phyloP scores from a whole-genome alignment of 2,797 vertebrate species.

The Arremon aurantiirostris region DNA sequence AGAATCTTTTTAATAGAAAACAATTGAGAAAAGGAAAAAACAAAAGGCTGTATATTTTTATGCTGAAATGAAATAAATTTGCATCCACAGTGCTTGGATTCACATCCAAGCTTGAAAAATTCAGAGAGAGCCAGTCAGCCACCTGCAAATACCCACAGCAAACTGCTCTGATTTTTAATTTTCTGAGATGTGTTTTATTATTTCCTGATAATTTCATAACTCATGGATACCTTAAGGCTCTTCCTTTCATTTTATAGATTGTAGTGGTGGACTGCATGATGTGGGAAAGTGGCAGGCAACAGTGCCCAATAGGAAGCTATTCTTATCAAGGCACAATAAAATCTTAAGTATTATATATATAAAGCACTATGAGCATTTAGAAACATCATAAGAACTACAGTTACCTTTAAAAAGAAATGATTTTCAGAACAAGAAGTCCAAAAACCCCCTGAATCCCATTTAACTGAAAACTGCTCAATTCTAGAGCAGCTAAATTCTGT shows the following conservation, averaged over 20 bases:
- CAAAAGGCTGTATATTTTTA: not conserved
- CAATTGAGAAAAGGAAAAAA: not conserved
- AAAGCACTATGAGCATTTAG: not conserved
- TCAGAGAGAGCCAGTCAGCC: not conserved
- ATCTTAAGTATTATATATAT: not conserved
- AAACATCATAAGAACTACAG: not conserved
- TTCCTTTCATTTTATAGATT: not conserved
- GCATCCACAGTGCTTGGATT: not conserved
- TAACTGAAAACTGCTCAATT: not conserved
- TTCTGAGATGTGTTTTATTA: not conserved
- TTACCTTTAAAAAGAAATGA: not conserved
- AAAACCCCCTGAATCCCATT: fast-evolving
- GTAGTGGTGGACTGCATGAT: not conserved
- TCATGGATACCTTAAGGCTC: not conserved
- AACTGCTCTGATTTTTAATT: not conserved
- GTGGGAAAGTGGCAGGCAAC: not conserved
- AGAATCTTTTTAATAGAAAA: not conserved
- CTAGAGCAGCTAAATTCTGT: not conserved
- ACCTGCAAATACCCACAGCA: not conserved
- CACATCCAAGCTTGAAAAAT: not conserved
- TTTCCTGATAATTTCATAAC: not conserved
- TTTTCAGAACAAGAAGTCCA: not conserved
- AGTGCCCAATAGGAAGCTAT: not conserved
- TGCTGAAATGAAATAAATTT: not conserved
- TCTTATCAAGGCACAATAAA: not conserved